Evolutionary conservation across 2,888 invertebrate species (phyloP).

Genomic region (Oeneis ivallda): DNA sequence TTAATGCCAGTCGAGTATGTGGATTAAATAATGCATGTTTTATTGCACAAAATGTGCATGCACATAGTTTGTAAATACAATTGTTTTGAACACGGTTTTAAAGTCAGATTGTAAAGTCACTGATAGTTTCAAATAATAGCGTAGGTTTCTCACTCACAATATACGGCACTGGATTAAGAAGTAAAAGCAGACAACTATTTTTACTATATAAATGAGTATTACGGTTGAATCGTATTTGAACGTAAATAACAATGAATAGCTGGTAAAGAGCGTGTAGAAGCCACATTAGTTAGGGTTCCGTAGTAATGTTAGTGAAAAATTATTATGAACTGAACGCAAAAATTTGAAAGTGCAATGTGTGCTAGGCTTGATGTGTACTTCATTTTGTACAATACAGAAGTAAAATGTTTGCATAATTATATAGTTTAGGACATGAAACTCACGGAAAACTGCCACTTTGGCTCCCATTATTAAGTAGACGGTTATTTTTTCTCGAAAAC

Average conservation of each 20-base stretch:
- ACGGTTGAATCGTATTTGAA: neutral
- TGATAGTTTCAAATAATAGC: slow-evolving; percentile 31
- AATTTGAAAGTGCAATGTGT: too few relatives aligned
- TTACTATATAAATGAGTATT: neutral
- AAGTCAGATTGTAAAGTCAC: slow-evolving; percentile 32
- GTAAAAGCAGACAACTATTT: slow-evolving; percentile 31
- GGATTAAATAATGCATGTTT: slow-evolving; percentile 79
- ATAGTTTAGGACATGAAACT: too few relatives aligned
- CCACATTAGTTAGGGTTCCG: too few relatives aligned
- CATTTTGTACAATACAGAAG: too few relatives aligned
- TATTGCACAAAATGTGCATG: slow-evolving; percentile 76
- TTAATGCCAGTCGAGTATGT: slow-evolving; percentile 82
- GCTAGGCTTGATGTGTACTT: too few relatives aligned
- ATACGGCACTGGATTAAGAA: slow-evolving; percentile 33
- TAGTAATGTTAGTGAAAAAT: too few relatives aligned
- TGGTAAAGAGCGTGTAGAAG: neutral
- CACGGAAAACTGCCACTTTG: too few relatives aligned
- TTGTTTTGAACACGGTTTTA: slow-evolving; percentile 39
- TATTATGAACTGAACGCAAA: too few relatives aligned
- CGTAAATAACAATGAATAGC: neutral
- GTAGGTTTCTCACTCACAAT: slow-evolving; percentile 35
- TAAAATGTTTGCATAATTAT: too few relatives aligned
- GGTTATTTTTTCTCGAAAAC: too few relatives aligned
- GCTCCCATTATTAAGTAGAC: too few relatives aligned
- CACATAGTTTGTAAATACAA: slow-evolving; percentile 70